phyloP scores from a whole-genome alignment of 2,797 vertebrate species.

The Gobio occitaniae region DNA sequence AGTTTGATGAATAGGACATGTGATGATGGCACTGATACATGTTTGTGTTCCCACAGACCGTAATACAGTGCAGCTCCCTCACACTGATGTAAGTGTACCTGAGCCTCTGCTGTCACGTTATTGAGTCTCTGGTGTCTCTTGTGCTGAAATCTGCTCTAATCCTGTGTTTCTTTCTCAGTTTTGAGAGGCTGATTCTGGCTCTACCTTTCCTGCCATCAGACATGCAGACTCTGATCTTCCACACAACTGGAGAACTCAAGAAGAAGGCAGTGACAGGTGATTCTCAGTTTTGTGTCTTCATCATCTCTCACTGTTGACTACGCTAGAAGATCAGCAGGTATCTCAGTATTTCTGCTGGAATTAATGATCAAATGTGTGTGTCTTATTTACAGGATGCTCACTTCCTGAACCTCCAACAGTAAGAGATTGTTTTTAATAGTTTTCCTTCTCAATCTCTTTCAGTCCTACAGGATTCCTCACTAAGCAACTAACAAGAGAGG shows the following conservation, averaged over 20 bases:
- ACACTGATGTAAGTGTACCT: conserved; percentile 7
- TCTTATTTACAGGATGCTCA: neutral
- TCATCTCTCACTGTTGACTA: neutral
- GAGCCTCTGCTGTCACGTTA: neutral
- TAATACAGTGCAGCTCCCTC: neutral
- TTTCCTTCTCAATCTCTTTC: neutral
- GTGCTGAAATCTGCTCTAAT: neutral
- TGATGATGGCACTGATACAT: neutral
- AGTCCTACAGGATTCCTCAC: neutral
- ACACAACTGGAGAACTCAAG: neutral
- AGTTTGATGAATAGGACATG: neutral
- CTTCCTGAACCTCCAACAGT: conserved; percentile 3
- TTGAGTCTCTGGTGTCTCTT: neutral
- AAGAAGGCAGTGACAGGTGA: neutral
- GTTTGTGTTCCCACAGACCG: conserved; percentile 1
- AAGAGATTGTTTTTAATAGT: neutral
- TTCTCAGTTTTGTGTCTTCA: neutral
- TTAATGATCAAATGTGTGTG: neutral
- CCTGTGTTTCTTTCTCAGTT: neutral
- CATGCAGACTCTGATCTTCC: neutral
- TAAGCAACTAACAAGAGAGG: too few relatives aligned
- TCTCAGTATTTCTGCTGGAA: neutral
- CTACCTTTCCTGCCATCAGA: neutral
- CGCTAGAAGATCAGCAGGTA: neutral
- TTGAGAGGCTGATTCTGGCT: neutral